These are phyloP conservation scores for Hypselothyrea guttata DNA, from an alignment of 2,888 invertebrate species.

Conservation along the genomic window DNA sequence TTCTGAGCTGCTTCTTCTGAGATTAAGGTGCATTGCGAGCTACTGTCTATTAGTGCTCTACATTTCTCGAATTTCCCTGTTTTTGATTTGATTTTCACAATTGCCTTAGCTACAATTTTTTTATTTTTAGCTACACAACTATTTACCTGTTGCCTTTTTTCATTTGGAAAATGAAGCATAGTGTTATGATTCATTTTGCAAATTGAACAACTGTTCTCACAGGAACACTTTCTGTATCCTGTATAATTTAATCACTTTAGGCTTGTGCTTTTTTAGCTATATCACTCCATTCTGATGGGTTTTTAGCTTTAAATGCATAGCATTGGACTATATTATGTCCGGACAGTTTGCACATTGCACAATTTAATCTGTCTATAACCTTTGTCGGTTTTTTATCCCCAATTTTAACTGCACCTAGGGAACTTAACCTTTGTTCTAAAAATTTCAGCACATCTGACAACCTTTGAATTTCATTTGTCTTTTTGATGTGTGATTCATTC, in stretches of 20 bases:
- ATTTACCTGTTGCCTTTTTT: neutral
- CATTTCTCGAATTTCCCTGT: neutral
- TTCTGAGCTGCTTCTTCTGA: neutral
- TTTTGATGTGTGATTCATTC: slow-evolving; percentile 1
- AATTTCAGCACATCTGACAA: neutral
- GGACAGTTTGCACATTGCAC: neutral
- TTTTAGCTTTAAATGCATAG: neutral
- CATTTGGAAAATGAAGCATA: neutral
- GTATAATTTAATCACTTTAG: neutral
- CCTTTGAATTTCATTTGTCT: neutral
- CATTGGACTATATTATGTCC: neutral
- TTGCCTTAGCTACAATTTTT: neutral
- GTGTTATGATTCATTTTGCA: neutral
- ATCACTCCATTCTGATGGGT: neutral
- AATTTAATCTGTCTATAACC: neutral
- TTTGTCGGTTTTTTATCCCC: neutral
- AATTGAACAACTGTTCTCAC: neutral
- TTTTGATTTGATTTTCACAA: slow-evolving; percentile 1
- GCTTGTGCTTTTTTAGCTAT: neutral
- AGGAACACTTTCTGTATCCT: neutral
- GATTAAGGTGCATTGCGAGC: neutral
- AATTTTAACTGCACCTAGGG: neutral
- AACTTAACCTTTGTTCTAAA: neutral
- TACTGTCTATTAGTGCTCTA: neutral
- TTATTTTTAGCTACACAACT: neutral